phyloP scores from a whole-genome alignment of 2,888 invertebrate genomes.

The Epicampocera succincta region DNA sequence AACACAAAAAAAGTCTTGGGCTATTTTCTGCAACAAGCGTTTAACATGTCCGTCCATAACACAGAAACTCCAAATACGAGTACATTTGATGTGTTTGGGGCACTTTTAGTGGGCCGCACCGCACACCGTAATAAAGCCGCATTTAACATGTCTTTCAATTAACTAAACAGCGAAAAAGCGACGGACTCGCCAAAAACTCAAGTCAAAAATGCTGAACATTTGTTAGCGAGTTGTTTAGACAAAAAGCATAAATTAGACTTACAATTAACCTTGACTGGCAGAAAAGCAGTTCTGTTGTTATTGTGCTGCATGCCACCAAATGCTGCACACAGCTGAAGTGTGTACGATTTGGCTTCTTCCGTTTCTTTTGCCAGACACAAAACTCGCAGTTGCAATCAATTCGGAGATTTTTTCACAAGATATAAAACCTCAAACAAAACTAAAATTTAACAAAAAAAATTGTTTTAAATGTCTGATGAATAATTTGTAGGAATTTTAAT shows the following conservation, averaged over 20 bases:
- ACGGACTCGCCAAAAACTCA: not conserved
- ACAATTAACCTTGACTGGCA: conserved; percentile 65
- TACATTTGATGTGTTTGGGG: conserved; percentile 50
- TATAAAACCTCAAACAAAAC: conserved; percentile 27
- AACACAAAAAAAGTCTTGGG: not conserved
- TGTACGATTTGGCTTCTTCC: conserved; percentile 10
- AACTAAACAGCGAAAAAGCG: conserved; percentile 53
- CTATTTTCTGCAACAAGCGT: conserved; percentile 7
- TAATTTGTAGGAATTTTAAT: conserved; percentile 36
- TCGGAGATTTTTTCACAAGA: conserved; percentile 47
- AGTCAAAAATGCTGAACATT: conserved; percentile 37
- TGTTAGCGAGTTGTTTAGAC: conserved; percentile 20
- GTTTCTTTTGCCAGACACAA: conserved; percentile 28
- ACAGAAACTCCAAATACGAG: conserved; percentile 34
- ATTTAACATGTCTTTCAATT: conserved; percentile 67
- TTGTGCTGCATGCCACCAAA: conserved; percentile 4
- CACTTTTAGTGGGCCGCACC: conserved; percentile 59
- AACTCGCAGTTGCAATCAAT: conserved; percentile 47
- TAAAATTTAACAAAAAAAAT: not conserved
- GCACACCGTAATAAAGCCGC: conserved; percentile 35
- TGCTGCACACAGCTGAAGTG: not conserved
- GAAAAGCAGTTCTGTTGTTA: conserved; percentile 11
- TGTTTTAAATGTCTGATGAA: conserved; percentile 5
- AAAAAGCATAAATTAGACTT: conserved; percentile 63
- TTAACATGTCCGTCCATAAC: conserved; percentile 29